phyloP scores from a whole-genome alignment of 2,797 vertebrate genomes.

The Remorina albescens region DNA sequence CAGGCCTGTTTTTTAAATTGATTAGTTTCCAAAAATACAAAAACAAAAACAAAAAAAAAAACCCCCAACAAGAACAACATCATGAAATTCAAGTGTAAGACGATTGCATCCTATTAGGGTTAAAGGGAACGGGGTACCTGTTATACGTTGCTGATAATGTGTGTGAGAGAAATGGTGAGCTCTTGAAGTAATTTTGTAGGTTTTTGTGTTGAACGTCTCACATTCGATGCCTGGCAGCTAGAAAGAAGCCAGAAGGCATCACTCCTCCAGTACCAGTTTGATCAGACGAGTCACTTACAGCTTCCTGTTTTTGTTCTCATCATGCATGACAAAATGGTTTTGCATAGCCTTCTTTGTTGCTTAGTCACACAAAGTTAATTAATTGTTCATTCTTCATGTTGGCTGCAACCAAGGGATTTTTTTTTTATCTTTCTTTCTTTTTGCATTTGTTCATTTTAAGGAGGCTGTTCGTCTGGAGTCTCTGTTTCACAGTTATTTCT shows the following conservation, averaged over 20 bases:
- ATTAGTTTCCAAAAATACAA: too few species aligned
- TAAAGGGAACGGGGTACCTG: too few species aligned
- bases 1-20: slow-evolving; percentile 7
- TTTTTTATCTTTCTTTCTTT: too few species aligned
- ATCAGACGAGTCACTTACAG: background rate
- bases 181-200: background rate
- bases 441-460: background rate
- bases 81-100: too few species aligned
- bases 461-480: background rate
- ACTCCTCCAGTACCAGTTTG: background rate
- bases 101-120: background rate
- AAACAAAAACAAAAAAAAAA: too few species aligned
- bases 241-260: background rate
- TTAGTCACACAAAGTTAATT: background rate
- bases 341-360: too few species aligned
- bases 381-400: background rate
- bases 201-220: background rate
- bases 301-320: background rate
- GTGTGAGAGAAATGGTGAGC: background rate
- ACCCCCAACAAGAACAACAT: too few species aligned
- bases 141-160: background rate
- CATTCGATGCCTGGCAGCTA: background rate
- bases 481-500: background rate
- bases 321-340: background rate
- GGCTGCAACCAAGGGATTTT: background rate